Evolutionary conservation across 2,797 vertebrate genomes (phyloP), one percentile per base, ranked within the genome.

Genomic region (Bovichtus variegatus): DNA sequence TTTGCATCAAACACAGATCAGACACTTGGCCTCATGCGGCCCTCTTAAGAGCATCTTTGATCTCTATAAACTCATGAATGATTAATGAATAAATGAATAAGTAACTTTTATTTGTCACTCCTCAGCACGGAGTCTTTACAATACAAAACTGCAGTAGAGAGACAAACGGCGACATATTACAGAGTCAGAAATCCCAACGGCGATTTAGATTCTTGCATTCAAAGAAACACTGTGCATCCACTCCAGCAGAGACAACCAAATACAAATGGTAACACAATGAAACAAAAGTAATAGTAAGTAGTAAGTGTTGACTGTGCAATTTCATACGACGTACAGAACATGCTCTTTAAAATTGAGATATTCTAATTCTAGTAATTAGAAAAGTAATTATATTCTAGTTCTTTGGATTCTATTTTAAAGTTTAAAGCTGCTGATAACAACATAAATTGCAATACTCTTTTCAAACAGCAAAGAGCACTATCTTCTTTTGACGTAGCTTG

Each of bases 1-100:
- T 76, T 72, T 38, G 86, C 82, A 87, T 88, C 83, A 84, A 88
- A 87, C 70, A 38, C 51, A 87, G 75, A 87, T 90, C 80, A 89
- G 51, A 89, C 76, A 61, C 71, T 84, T 43, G 76, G 80, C 80
- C 78, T 81, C 40, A 41, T 50, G 71, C 71, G 67, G 76, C 85
- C 75, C 70, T 80, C 80, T 74, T 83, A 82, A 90, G 59, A 85
- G 78, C 15, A 9, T 21, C 77, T 86, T 88, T 90, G 85, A 91
- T 91, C 87, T 79, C 34, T 49, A 10, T 66, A 83, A 87, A 88
- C 72, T 68, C 72, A 80, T 88, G 68, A 90, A 89, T 89, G 78
- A 81, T 86, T 43, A 57, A 87, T 84, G 63, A 76, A 50, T 19
- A 34, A 64, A 83, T 85, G 71, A 81, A 86, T 76, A 63, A 82